These are phyloP conservation scores for Elachura formosa DNA, from an alignment of 2,113 vertebrate species.

Conservation along the genomic window DNA sequence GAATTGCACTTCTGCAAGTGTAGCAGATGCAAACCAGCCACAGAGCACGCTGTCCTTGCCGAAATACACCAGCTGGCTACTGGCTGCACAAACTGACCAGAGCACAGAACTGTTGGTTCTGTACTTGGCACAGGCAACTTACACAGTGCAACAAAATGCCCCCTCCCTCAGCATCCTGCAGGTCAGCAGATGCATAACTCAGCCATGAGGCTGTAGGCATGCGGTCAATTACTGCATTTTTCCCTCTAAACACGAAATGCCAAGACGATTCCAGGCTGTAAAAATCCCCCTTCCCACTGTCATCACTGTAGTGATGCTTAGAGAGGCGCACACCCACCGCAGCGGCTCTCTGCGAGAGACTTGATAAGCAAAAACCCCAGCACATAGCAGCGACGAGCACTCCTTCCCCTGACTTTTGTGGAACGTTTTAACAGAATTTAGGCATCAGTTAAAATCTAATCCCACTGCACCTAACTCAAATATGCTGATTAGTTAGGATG, in stretches of 20 bases:
- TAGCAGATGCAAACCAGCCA: accelerated
- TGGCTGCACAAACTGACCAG: not conserved
- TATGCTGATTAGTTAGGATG: not conserved
- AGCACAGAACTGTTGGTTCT: not conserved
- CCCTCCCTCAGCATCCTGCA: not conserved
- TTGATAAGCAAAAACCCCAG: not conserved
- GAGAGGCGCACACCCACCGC: not conserved
- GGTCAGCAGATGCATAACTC: not conserved
- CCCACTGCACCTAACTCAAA: not conserved
- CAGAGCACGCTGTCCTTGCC: not conserved
- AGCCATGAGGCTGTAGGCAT: not conserved
- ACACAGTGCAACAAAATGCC: not conserved
- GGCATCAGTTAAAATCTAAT: not conserved
- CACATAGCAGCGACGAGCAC: accelerated
- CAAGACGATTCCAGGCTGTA: not conserved
- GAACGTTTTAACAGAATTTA: not conserved
- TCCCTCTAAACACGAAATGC: not conserved
- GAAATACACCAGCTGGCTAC: accelerated
- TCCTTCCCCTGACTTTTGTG: not conserved
- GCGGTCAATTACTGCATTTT: not conserved
- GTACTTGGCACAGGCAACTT: not conserved
- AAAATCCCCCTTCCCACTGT: not conserved
- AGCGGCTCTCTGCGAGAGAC: not conserved
- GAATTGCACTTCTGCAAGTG: not conserved
- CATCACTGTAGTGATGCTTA: accelerated